These are phyloP conservation scores for Chaunax sp. DNA, from an alignment of 2,797 vertebrate genomes.

Conservation along the genomic window DNA sequence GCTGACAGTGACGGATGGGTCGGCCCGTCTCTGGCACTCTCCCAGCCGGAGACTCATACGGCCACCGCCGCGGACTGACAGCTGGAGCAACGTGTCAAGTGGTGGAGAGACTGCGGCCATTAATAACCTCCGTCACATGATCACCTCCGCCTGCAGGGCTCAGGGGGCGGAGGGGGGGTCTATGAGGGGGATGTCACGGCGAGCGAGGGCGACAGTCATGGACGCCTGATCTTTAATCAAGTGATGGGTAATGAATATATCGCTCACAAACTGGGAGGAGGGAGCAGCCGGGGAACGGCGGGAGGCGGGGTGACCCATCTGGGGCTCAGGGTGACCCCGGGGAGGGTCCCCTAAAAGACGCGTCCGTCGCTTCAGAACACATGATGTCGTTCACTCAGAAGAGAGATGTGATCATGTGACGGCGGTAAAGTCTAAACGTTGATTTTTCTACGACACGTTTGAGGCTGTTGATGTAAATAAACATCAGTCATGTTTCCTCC, in stretches of 20 bases:
- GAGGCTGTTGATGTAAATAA: no score
- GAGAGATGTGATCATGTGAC: constrained; percentile 35
- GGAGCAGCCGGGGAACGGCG: neutral
- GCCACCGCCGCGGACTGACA: constrained; percentile 94
- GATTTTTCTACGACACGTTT: no score
- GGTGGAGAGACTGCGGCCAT: constrained; percentile 97
- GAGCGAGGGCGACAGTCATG: constrained; percentile 81
- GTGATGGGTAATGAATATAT: constrained; percentile 91
- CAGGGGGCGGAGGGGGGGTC: neutral
- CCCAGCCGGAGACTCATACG: constrained; percentile 92
- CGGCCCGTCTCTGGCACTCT: constrained; percentile 91
- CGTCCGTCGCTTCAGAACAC: constrained; percentile 37
- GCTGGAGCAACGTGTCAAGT: constrained; percentile 99
- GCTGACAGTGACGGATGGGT: constrained; percentile 99
- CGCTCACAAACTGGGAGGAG: constrained; percentile 70
- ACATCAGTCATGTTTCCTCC: no score
- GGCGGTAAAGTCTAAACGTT: no score
- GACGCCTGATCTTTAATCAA: constrained; percentile 94
- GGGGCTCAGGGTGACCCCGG: constrained; percentile 30
- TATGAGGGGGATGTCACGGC: no score
- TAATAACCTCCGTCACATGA: constrained; percentile 99
- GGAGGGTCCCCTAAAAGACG: constrained; percentile 32
- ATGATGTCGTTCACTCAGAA: constrained; percentile 58
- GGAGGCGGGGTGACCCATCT: constrained; percentile 65
- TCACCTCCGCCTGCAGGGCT: constrained; percentile 61